phyloP scores from a whole-genome alignment of 2,113 vertebrate genomes.

The Sander lucioperca region DNA sequence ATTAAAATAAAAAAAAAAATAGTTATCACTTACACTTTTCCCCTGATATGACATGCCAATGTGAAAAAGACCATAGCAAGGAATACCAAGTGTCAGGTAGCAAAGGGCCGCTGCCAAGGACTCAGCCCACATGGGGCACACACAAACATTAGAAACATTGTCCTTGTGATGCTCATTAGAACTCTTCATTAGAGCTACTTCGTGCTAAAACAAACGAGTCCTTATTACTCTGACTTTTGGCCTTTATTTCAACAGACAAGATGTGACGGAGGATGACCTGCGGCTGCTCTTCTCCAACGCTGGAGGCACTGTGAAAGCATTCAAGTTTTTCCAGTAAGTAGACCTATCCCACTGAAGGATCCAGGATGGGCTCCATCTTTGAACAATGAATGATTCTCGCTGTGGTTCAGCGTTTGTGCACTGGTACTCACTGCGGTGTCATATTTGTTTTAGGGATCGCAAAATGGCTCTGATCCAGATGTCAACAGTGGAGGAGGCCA shows the following conservation, averaged over 20 bases:
- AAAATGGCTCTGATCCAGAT: constrained; percentile 99
- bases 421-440: not conserved
- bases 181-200: no score
- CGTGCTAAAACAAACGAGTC: no score
- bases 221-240: not conserved
- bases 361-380: not conserved
- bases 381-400: not conserved
- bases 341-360: not conserved
- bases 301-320: constrained; percentile 96
- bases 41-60: not conserved
- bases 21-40: not conserved
- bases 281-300: constrained; percentile 95
- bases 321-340: constrained; percentile 99
- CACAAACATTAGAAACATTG: no score
- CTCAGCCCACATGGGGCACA: no score
- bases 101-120: no score
- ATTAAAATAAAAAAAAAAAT: no score
- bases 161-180: no score
- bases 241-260: constrained; percentile 85
- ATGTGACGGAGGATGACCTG: constrained; percentile 95
- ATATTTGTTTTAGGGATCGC: constrained; percentile 89
- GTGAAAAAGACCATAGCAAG: no score
- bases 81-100: no score
- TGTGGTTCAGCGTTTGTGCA: not conserved
- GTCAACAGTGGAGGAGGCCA: constrained; percentile 97